These are phyloP conservation scores for Arrhopalites spinosus DNA, from an alignment of 2,888 invertebrate genomes.

Conservation along the genomic window DNA sequence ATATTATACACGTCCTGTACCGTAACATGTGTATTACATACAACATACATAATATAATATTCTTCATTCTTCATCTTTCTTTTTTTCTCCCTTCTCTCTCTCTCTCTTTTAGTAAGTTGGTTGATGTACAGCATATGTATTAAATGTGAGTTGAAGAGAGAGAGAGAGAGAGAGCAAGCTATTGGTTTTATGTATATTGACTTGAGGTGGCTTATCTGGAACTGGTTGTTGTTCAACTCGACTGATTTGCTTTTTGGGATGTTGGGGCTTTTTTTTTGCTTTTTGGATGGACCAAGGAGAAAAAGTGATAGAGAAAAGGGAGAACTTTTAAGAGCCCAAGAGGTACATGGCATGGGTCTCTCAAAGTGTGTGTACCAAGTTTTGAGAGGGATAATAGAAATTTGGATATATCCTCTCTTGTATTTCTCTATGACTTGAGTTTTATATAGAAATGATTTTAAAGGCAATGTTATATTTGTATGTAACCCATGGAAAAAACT, in stretches of 20 bases:
- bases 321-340: background rate
- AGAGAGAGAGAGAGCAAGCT: background rate
- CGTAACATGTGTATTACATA: background rate
- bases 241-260: constrained; percentile 33
- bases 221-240: constrained; percentile 32
- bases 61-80: background rate
- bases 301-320: background rate
- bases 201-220: constrained; percentile 37
- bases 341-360: too few species aligned
- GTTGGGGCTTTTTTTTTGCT: constrained; percentile 25
- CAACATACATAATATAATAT: background rate
- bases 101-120: background rate
- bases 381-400: too few species aligned
- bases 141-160: background rate
- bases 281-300: background rate
- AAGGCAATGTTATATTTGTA: too few species aligned
- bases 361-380: too few species aligned
- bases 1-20: background rate
- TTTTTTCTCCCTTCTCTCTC: background rate
- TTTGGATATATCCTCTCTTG: background rate
- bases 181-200: constrained; percentile 18
- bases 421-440: too few species aligned
- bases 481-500: background rate
- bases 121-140: background rate
- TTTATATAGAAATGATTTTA: background rate